Percentiles rank a stretch among this genome's conserved stretches.
Evolutionary conservation across 2,888 invertebrate genomes (phyloP).

Genomic region (Agrochola lota): DNA sequence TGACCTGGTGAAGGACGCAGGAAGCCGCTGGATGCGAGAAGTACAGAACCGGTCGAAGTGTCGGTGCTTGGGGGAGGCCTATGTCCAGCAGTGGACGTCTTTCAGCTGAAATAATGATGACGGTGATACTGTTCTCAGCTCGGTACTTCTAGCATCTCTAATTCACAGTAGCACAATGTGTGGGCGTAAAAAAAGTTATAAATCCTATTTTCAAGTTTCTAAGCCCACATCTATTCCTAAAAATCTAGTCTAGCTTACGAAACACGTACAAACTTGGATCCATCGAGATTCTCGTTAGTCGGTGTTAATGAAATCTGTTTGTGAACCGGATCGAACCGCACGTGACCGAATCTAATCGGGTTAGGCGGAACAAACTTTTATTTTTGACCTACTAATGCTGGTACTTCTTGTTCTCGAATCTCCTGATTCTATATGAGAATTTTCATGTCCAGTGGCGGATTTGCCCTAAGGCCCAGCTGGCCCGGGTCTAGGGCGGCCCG

Average conservation of each 20-base stretch:
- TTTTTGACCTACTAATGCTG: not conserved
- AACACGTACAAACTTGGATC: slow-evolving; percentile 40
- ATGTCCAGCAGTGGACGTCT: too few species aligned
- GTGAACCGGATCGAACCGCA: slow-evolving; percentile 34
- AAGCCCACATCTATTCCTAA: not conserved
- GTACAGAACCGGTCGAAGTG: too few species aligned
- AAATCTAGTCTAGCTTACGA: slow-evolving; percentile 7
- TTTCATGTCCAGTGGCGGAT: too few species aligned
- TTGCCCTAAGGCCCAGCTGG: too few species aligned
- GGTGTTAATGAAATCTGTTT: slow-evolving; percentile 54
- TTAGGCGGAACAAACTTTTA: slow-evolving; percentile 33
- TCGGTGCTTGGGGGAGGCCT: too few species aligned
- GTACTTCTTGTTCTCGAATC: not conserved
- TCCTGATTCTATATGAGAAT: not conserved
- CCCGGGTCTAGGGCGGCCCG: too few species aligned
- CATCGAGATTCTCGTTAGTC: slow-evolving; percentile 45
- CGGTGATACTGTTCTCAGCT: not conserved
- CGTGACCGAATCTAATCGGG: slow-evolving; percentile 58
- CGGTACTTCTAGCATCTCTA: not conserved
- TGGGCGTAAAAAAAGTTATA: not conserved
- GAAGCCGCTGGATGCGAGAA: too few species aligned
- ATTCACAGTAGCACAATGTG: not conserved
- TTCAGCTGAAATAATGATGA: too few species aligned
- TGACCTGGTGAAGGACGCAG: too few species aligned
- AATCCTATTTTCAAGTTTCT: not conserved